Base-by-base conservation (phyloP, 2,797 vertebrate species). In the Crax fasciolata region DNA sequence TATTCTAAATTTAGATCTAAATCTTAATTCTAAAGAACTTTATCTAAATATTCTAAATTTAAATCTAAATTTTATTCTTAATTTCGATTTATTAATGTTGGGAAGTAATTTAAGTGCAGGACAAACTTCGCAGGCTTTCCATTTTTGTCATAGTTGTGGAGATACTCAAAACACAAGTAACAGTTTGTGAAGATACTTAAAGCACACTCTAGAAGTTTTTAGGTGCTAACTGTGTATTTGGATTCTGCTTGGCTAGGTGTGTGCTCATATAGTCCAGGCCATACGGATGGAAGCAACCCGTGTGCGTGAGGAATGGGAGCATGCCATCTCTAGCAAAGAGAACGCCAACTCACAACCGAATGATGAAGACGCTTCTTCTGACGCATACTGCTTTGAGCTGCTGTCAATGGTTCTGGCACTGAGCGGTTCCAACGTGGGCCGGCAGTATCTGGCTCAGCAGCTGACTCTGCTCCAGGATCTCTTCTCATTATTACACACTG, bases 231-330 rank as follows among this genome's bases (percentile, higher is more conserved):
- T 49, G 0, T 35, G 66, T 73, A 11, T 51, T 35, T 79, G 90
- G 13, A 3, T 75, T 46, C 49, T 62, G 18, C 68, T 6, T 20
- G 72, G 44, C 10, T 92, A 99, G 99, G 99, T 99, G 4, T 99
- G 99, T 61, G 99, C 99, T 10, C 99, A 99, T 94, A 99, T 99
- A 3, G 99, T 99, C 52, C 99, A 99, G 97, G 99, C 99, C 72
- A 99, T 99, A 65, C 98, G 99, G 7, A 99, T 99, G 99, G 99
- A 99, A 97, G 99, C 99, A 11, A 99, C 99, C 0, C 98, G 99
- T 2, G 99, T 99, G 35, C 98, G 99, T 28, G 99, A 99, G 85
- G 99, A 99, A 87, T 99, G 99, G 99, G 99, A 99, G 58, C 99
- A 99, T 27, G 99, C 99, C 91, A 99, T 99, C 93, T 99, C 99